phyloP scores from a whole-genome alignment of 2,888 invertebrate genomes.

The Platycheirus albimanus region DNA sequence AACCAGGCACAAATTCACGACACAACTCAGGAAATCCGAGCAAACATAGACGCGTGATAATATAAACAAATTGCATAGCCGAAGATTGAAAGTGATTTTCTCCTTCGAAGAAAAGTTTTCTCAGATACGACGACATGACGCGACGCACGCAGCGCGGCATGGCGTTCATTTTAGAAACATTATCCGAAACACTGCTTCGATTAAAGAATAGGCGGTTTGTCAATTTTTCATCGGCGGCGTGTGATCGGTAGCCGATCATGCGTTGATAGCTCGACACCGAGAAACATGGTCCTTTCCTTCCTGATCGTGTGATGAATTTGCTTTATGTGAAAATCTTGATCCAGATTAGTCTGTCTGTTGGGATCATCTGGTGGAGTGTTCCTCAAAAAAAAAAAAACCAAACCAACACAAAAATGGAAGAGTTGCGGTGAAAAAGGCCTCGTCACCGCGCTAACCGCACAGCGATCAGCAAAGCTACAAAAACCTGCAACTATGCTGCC shows the following conservation, averaged over 20 bases:
- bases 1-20: constrained; percentile 28
- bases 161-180: constrained; percentile 58
- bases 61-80: constrained; percentile 63
- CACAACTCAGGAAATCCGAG: constrained; percentile 69
- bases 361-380: constrained; percentile 40
- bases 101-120: constrained; percentile 29
- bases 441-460: constrained; percentile 63
- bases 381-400: background rate
- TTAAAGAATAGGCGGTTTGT: constrained; percentile 32
- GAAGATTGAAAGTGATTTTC: constrained; percentile 64
- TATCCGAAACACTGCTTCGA: constrained; percentile 51
- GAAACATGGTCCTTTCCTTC: constrained; percentile 54
- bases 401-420: background rate
- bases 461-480: constrained; percentile 61
- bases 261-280: constrained; percentile 63
- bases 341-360: constrained; percentile 50
- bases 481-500: constrained; percentile 35
- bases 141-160: too few relatives aligned
- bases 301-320: constrained; percentile 56
- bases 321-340: constrained; percentile 36
- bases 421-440: constrained; percentile 49
- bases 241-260: constrained; percentile 53
- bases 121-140: constrained; percentile 26
- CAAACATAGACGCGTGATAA: constrained; percentile 69
- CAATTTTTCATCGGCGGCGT: constrained; percentile 54